A percentile compares a stretch with the other conserved stretches of the same genome.
These are phyloP conservation scores for Oncorhynchus masou DNA, from an alignment of 2,113 vertebrate species.

Conservation along the genomic window DNA sequence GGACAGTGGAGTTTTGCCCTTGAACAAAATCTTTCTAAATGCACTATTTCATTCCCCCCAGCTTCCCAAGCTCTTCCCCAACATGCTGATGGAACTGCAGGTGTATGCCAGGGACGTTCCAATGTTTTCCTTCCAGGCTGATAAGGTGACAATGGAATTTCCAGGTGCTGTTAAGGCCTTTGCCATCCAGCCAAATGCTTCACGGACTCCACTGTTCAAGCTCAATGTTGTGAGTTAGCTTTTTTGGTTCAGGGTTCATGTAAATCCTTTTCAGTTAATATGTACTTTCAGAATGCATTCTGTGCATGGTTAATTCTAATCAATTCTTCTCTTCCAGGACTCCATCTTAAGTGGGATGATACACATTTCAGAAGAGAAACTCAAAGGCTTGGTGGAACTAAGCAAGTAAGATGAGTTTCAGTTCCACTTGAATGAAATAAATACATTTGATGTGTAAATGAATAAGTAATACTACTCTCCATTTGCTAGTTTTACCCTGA, in stretches of 20 bases:
- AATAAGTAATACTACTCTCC: not conserved
- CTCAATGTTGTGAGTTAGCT: constrained; percentile 50
- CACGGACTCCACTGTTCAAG: constrained; percentile 48
- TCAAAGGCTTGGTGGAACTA: constrained; percentile 48
- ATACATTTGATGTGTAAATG: not conserved
- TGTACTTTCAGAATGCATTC: no score
- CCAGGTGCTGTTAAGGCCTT: constrained; percentile 39
- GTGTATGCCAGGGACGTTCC: constrained; percentile 59
- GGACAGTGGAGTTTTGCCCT: no score
- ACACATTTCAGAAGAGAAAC: constrained; percentile 12
- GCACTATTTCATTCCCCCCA: constrained; percentile 25
- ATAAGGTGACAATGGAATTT: constrained; percentile 14
- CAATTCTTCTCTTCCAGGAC: constrained; percentile 34
- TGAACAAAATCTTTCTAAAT: no score
- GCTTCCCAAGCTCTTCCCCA: constrained; percentile 67
- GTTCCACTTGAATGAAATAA: no score
- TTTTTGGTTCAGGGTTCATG: no score
- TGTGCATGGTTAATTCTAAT: not conserved
- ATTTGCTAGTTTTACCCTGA: constrained; percentile 55
- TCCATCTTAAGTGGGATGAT: constrained; percentile 28
- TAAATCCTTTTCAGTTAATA: no score
- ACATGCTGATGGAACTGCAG: constrained; percentile 62
- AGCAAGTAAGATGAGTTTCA: constrained; percentile 48
- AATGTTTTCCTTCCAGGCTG: constrained; percentile 56
- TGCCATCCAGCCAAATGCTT: constrained; percentile 49